Evolutionary conservation across 2,888 invertebrate genomes (phyloP), one percentile per base, ranked within the genome.

Genomic region (Cheilosia vernalis): DNA sequence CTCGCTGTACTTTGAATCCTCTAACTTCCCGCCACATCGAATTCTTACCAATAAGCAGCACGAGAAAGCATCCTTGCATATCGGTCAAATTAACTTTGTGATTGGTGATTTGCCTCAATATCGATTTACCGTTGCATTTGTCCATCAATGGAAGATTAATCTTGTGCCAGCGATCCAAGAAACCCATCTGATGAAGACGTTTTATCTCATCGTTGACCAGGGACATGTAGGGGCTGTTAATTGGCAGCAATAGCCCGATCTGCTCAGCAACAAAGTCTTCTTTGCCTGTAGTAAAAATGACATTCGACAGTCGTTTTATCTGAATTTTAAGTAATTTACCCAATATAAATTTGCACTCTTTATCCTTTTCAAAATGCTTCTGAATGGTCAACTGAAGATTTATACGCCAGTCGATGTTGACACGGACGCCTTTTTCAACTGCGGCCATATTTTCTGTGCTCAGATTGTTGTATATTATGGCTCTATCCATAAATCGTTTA

Each of bases 61-160:
- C 95, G 88, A 97, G 95, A 92, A 98, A 98, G 30, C 97, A 97
- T 13, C 98, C 98, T 91, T 98, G 97, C 97, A 98, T 98, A 89
- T 98, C 98, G 66, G 95, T 94, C 88, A 98, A 93, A 90, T 97
- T 97, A 51, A 98, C 98, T 44, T 96, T 97, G 89, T 97, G 96
- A 90, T 97, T 97, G 83, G 95, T 95, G n/a, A 95, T 96, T 91
- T 95, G 95, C 0, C 95, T 93, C 15, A 93, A 91, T 21, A 93
- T 91, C 1, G 94, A 93, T 61, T 93, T 94, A 90, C 94, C 95
- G 94, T 94, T 96, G 89, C 98, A 98, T 85, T 95, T 95, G 91
- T 97, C 96, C 87, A 94, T 95, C 88, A 94, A 94, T 0, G 97
- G 97, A 89, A 96, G 92, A 91, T 96, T 96, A 40, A 95, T 95